phyloP scores from a whole-genome alignment of 2,888 invertebrate genomes.

The Rotaria magnacalcarata region DNA sequence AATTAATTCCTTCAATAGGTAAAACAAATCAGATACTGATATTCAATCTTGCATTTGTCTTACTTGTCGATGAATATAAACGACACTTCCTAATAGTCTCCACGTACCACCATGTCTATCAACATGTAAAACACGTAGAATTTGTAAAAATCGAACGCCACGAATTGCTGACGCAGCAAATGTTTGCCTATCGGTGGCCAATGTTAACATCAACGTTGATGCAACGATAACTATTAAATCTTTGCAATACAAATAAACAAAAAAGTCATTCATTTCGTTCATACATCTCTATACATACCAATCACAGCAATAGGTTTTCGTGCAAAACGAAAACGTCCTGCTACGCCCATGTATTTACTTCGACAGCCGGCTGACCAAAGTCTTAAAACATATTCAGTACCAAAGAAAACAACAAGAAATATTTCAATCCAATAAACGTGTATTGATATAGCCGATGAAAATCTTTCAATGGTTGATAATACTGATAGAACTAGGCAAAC shows the following conservation, averaged over 20 bases:
- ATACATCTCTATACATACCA: slow-evolving; percentile 63
- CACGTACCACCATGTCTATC: slow-evolving; percentile 80
- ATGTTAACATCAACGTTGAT: slow-evolving; percentile 72
- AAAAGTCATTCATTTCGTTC: too few relatives aligned
- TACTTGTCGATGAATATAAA: slow-evolving; percentile 78
- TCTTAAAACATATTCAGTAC: slow-evolving; percentile 72
- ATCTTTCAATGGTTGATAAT: slow-evolving; percentile 71
- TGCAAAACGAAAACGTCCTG: slow-evolving; percentile 72
- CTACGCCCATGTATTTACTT: slow-evolving; percentile 75
- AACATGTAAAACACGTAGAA: slow-evolving; percentile 77
- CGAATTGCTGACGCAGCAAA: slow-evolving; percentile 78
- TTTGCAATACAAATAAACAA: slow-evolving; percentile 54
- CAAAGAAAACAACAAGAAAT: slow-evolving; percentile 75
- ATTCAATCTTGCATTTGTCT: not conserved
- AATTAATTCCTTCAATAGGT: slow-evolving; percentile 60
- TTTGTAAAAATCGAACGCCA: slow-evolving; percentile 77
- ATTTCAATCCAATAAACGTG: slow-evolving; percentile 65
- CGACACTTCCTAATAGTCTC: slow-evolving; percentile 76
- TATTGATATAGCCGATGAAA: slow-evolving; percentile 57
- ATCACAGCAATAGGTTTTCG: slow-evolving; percentile 79
- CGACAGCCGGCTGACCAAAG: slow-evolving; percentile 79
- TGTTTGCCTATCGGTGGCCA: slow-evolving; percentile 77
- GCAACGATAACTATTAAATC: slow-evolving; percentile 78
- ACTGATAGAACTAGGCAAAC: slow-evolving; percentile 75
- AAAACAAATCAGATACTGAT: not conserved